Conservation (phyloP, 2,797 vertebrate species). For the Emydoidea blandingii region DNA sequence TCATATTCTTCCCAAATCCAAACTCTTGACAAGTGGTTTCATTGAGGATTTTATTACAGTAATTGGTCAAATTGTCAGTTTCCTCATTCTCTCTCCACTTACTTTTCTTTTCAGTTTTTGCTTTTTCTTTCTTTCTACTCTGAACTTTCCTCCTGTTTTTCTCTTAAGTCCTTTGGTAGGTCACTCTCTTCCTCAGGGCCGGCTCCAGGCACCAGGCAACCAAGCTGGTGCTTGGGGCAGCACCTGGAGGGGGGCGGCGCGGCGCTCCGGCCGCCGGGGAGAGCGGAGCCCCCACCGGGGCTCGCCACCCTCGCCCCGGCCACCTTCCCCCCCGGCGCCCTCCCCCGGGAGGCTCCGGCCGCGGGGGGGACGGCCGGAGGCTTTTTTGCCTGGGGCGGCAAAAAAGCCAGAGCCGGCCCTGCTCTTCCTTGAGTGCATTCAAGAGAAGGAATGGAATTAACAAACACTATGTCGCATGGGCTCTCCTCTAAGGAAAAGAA, state of each 20-base stretch:
- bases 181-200: background rate
- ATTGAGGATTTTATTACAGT: background rate
- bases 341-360: too few relatives aligned
- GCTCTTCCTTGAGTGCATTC: background rate
- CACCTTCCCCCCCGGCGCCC: too few relatives aligned
- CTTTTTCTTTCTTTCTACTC: background rate
- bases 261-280: too few relatives aligned
- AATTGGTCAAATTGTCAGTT: background rate
- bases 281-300: too few relatives aligned
- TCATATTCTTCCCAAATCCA: background rate
- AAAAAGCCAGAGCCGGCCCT: too few relatives aligned
- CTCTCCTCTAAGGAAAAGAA: background rate
- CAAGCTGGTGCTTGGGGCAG: too few relatives aligned
- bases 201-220: too few relatives aligned
- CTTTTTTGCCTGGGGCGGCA: too few relatives aligned
- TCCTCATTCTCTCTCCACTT: background rate
- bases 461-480: background rate
- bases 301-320: too few relatives aligned
- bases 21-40: background rate
- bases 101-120: background rate
- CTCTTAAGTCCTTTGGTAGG: background rate
- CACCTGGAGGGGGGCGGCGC: too few relatives aligned
- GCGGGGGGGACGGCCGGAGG: too few relatives aligned
- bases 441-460: background rate
- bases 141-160: background rate